Base-by-base conservation (phyloP, 2,113 vertebrate species). In the Cisticola juncidis region DNA sequence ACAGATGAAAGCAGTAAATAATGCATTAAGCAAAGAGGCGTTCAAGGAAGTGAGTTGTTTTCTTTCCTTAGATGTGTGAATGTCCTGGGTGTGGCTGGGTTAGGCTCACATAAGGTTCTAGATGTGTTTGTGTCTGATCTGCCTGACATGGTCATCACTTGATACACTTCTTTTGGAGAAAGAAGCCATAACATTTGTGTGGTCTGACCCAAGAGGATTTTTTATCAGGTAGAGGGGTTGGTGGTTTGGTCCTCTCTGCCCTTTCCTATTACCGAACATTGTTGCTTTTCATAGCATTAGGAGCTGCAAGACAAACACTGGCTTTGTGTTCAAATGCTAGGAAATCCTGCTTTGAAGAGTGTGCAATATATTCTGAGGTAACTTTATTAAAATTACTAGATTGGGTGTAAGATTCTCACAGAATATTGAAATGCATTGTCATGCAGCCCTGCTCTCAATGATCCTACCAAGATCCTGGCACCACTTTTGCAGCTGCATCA, bases 1-100 rank as follows among this genome's bases (percentile, higher is more conserved):
- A 78, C 24, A 71, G 26, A 44, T 92, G n/a, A 19, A 58, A 83
- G 68, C 85, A 31, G 83, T 76, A 65, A 69, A 58, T 68, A 90
- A 68, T 47, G 7, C n/a, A 36, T 20, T 69, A 50, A 94, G 47
- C 44, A 71, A 56, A 86, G 85, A 60, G 50, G 23, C 17, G 31
- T 68, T 90, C 40, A 90, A 83, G 79, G 87, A 73, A 93, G 54
- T 33, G 31, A 70, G 31, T 47, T 73, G 44, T 29, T 92, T 93
- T 91, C 77, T 92, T 71, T 61, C 83, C 36, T 57, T 64, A 53
- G 5, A 26, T 0, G 5, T 90, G 60, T 86, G 81, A 68, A 26
- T 71, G 20, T 53, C 48, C 88, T 84, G 86, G 82, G 88, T 74
- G 93, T 90, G 90, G 15, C 81, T 82, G 73, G 19, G 8, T 73